Evolutionary conservation across 2,888 invertebrate species (phyloP), one percentile per base, ranked within the genome.

Genomic region (Cyrtodaria siliqua): DNA sequence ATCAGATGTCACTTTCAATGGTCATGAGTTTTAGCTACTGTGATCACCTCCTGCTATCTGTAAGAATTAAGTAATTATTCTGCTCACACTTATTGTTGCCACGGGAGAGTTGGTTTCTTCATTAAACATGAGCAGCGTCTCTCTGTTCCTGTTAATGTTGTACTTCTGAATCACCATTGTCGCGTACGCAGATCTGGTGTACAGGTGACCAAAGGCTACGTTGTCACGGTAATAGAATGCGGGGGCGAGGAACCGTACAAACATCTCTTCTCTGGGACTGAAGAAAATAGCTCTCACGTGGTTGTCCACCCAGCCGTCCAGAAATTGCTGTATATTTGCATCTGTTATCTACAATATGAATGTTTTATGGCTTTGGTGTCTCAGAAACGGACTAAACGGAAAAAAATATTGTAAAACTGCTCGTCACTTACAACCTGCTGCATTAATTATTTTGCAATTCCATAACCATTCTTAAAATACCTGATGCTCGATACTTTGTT

Each of bases 251-350:
- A 98, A 99, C 80, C 98, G 94, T 66, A 98, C 94, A 61, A 97
- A 95, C 64, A 97, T 95, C 14, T 95, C 95, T 90, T 97, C 96
- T 47, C 92, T 88, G 20, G 90, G 91, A 49, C 92, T 92, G 93
- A 98, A 97, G 88, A 98, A 96, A 67, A 99, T 94, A 33, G 97
- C 97, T 81, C 98, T 95, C 49, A 98, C 97, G 92, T 96, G 95
- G 93, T 99, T 99, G 93, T 99, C 98, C 75, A 95, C 95, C 96
- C 98, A 98, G 63, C 97, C 97, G 53, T 95, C 95, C 33, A 98
- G 94, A 92, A 98, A 98, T 8, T 94, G 94, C 57, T 96, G 95
- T n/a, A 87, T 68, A 89, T 96, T 96, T 33, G 95, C 94, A 87
- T 96, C 96, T 67, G 95, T 95, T n/a, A 98, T 93, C 77, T 92